Conservation (phyloP, 2,888 invertebrate genomes). For the Conistra vaccinii region DNA sequence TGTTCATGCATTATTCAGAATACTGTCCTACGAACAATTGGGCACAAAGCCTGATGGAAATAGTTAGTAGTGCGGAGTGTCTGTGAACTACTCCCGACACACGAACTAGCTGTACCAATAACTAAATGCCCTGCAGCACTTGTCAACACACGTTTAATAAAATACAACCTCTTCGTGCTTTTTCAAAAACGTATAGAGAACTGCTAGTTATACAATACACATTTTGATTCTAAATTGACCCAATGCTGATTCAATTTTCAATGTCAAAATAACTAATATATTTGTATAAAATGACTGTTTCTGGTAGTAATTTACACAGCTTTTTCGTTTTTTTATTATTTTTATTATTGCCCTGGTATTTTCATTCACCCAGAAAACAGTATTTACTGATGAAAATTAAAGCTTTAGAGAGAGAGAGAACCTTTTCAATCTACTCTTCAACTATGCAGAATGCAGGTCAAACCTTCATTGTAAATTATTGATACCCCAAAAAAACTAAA, state of each 20-base stretch:
- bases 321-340: neutral
- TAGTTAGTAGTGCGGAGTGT: constrained; percentile 69
- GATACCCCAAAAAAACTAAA: constrained; percentile 23
- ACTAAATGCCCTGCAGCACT: constrained; percentile 30
- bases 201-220: neutral
- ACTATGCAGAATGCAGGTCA: constrained; percentile 3
- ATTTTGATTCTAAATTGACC: neutral
- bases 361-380: neutral
- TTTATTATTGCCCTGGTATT: neutral
- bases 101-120: constrained; percentile 33
- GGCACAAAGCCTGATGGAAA: constrained; percentile 77
- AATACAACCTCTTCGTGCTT: neutral
- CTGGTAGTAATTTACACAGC: neutral
- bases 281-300: neutral
- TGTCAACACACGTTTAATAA: constrained; percentile 28
- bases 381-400: neutral
- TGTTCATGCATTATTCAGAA: constrained; percentile 56
- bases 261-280: neutral
- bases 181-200: constrained; percentile 9
- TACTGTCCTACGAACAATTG: constrained; percentile 55
- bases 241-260: neutral
- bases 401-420: too few species aligned
- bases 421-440: neutral
- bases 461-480: constrained; percentile 20
- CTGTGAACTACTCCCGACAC: constrained; percentile 36